Base-by-base conservation (phyloP, 2,888 invertebrate genomes). In the Drosophila engyochracea region DNA sequence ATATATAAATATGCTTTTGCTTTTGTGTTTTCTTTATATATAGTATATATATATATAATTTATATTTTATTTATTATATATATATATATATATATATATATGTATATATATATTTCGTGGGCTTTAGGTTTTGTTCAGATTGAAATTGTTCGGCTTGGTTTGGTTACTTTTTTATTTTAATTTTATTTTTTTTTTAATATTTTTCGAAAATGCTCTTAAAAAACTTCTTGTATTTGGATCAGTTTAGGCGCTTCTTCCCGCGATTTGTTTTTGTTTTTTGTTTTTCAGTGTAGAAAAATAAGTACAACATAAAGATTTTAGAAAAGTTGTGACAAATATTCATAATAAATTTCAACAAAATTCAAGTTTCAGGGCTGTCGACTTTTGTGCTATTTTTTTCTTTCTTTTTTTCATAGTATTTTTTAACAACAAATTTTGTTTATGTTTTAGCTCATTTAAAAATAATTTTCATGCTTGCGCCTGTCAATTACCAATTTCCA, bases 121-220 rank as follows among this genome's bases (percentile, higher is more conserved):
- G 86, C 80, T 88, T 86, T 79, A 77, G 75, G 84, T 89, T 89
- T 88, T 86, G 72, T 82, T 86, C 82, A 87, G 87, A 81, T 85
- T 86, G 87, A 87, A 87, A 87, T 85, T 87, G 74, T 86, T 84
- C 83, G 88, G 88, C 74, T 77, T 83, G 59, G 64, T 81, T 80
- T 70, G 58, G 64, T 64, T 68, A 30, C 39, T 37, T 28, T 35
- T 44, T 7, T 19, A 14, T 22, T 57, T 35, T n/a, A 41, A 28
- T 25, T 52, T 49, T 51, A n/a, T 51, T 0, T 5, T 63, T 51
- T 65, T 63, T 70, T 41, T 58, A 87, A 89, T 87, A 87, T 89
- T 84, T 89, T 67, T 86, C 89, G 75, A 86, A 89, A 89, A 86
- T 89, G 85, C 87, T 78, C 69, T 89, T 85, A 80, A 86, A 85